Base-by-base conservation (phyloP, 2,888 invertebrate species). In the Dryobota labecula region DNA sequence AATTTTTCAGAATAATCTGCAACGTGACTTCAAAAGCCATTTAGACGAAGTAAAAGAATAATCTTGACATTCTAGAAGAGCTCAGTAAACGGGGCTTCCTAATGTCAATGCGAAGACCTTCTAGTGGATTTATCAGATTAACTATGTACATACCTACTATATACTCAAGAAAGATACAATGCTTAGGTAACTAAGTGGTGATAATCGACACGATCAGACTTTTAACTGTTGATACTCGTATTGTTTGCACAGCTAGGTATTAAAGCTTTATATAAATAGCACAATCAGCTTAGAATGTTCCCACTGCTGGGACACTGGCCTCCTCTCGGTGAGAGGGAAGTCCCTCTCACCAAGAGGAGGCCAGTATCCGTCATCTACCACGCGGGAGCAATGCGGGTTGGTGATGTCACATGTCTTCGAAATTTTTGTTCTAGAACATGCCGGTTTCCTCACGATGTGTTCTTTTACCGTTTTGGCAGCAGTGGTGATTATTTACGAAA, bases 81-180 rank as follows among this genome's bases (percentile, higher is more conserved):
- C 57, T 62, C 49, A 27, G 30, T 30, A 56, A 47, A 49, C 30
- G 27, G 66, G 67, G 73, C 73, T 78, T 73, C 73, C 54, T 67
- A 57, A 56, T 78, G 73, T 78, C 73, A 78, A 78, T 61, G 57
- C 1, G 73, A 78, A 78, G 68, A 78, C 73, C 79, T 78, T 78
- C 64, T 27, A 69, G 62, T 66, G 45, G 66, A 78, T 79, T 78
- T 69, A 79, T 70, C 49, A 57, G 79, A 78, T 79, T 78, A 73
- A 11, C 13, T 49, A 47, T 41, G 18, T 74, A 66, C 36, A 20
- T 47, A 66, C 36, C 24, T 47, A 41, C 41, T 72, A 54, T 15
- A 51, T 24, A 62, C 38, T 49, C 24, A 58, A 70, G 57, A 47
- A 65, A 36, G 24, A 65, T 41, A 63, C 18, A 61, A 54, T 64